A percentile compares a stretch with the other conserved stretches of the same genome.
Conservation (phyloP, 2,113 vertebrate species). For the Heloderma charlesbogerti region DNA sequence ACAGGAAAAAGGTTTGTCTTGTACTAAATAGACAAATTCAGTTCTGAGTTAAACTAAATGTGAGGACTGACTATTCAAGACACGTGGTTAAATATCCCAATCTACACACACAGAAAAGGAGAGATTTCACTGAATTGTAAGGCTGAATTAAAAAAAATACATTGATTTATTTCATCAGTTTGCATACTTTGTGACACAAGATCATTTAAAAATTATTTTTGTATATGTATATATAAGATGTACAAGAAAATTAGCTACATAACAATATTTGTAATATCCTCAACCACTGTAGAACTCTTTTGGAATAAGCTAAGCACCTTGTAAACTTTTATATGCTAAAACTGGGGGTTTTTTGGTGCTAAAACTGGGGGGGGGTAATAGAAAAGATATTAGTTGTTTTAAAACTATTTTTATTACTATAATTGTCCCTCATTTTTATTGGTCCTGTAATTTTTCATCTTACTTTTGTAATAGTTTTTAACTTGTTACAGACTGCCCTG, state of each 20-base stretch:
- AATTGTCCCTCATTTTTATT: background rate
- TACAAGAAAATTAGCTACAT: background rate
- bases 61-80: background rate
- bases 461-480: background rate
- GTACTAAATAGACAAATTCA: conserved; percentile 23
- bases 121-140: background rate
- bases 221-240: no score
- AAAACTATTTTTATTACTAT: background rate
- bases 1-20: fast-evolving
- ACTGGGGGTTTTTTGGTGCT: background rate
- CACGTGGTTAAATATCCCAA: background rate
- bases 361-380: no score
- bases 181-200: background rate
- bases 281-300: background rate
- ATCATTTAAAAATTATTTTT: background rate
- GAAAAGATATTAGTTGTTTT: background rate
- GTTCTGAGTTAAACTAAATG: conserved; percentile 26
- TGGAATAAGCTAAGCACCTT: background rate
- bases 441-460: background rate
- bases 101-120: background rate
- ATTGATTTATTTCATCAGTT: background rate
- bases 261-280: background rate
- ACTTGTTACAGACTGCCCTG: background rate
- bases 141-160: background rate
- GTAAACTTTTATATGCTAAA: background rate